Percentiles rank a stretch among this genome's conserved stretches.
Evolutionary conservation across 2,113 vertebrate genomes (phyloP).

Genomic region (Gymnocephalus cernua): DNA sequence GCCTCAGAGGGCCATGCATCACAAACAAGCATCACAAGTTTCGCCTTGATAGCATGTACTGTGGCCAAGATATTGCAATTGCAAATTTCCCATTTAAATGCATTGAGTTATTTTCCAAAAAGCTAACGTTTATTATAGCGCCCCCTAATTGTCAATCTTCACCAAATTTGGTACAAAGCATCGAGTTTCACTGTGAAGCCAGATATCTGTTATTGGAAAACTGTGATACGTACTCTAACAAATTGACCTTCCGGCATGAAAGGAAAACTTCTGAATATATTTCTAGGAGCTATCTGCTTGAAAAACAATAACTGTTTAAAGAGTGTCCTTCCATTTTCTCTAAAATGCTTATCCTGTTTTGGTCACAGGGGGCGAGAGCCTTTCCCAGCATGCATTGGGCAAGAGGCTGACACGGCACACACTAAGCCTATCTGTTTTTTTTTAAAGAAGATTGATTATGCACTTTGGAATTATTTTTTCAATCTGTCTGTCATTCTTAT

Average conservation of each 20-base stretch:
- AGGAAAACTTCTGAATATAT: slow-evolving; percentile 20
- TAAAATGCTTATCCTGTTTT: not conserved
- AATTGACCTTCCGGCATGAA: slow-evolving; percentile 9
- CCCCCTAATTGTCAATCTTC: no score
- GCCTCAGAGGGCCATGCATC: no score
- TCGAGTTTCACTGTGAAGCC: slow-evolving; percentile 1
- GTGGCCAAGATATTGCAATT: no score
- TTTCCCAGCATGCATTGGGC: not conserved
- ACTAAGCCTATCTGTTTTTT: not conserved
- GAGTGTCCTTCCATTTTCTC: not conserved
- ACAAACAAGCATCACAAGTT: no score
- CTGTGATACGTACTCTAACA: slow-evolving; percentile 2
- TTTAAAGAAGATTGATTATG: no score
- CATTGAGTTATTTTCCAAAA: no score
- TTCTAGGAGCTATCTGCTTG: not conserved
- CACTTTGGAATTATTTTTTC: no score
- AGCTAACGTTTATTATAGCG: no score
- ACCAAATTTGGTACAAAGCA: no score
- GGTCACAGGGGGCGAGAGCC: not conserved
- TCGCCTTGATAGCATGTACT: no score
- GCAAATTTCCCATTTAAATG: no score
- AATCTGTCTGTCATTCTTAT: no score
- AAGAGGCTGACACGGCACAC: not conserved
- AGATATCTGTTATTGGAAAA: slow-evolving; percentile 20
- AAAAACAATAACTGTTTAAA: not conserved